Evolutionary conservation across 35 echinoderm and acorn worm genomes (phyloP).

Genomic region (Diadema setosum): DNA sequence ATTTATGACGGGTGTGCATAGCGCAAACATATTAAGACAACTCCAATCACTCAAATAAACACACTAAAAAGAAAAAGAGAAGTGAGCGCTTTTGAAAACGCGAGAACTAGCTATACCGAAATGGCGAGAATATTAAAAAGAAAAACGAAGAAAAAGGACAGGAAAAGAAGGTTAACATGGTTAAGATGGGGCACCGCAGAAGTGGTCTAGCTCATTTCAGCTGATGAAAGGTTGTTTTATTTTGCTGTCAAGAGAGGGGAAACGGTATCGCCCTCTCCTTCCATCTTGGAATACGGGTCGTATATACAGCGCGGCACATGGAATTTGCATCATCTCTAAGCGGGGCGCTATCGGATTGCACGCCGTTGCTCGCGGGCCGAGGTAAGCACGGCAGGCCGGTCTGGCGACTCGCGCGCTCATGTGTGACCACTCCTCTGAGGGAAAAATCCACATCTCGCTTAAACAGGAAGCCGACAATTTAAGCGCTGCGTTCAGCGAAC

Average conservation of each 20-base stretch:
- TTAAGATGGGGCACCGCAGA: too few species aligned
- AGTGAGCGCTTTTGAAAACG: too few species aligned
- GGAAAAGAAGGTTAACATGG: too few species aligned
- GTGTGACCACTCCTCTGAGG: not conserved
- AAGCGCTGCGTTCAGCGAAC: too few species aligned
- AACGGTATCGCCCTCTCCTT: not conserved
- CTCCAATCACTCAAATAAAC: not conserved
- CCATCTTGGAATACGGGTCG: not conserved
- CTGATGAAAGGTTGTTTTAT: too few species aligned
- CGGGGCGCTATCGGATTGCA: constrained; percentile 2
- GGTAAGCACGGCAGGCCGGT: not conserved
- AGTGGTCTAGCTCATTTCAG: too few species aligned
- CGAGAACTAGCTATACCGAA: too few species aligned
- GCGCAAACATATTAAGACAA: constrained; percentile 11
- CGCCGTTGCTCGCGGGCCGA: not conserved
- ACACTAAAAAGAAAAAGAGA: too few species aligned
- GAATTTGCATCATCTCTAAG: not conserved
- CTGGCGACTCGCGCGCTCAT: not conserved
- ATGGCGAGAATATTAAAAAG: too few species aligned
- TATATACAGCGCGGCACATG: not conserved
- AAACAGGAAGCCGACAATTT: too few species aligned
- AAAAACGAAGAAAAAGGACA: too few species aligned
- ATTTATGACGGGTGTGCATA: not conserved
- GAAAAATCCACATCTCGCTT: too few species aligned
- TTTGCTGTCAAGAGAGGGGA: not conserved